Evolutionary conservation across 2,888 invertebrate species (phyloP), one percentile per base, ranked within the genome.

Genomic region (Dexiosoma caninum): DNA sequence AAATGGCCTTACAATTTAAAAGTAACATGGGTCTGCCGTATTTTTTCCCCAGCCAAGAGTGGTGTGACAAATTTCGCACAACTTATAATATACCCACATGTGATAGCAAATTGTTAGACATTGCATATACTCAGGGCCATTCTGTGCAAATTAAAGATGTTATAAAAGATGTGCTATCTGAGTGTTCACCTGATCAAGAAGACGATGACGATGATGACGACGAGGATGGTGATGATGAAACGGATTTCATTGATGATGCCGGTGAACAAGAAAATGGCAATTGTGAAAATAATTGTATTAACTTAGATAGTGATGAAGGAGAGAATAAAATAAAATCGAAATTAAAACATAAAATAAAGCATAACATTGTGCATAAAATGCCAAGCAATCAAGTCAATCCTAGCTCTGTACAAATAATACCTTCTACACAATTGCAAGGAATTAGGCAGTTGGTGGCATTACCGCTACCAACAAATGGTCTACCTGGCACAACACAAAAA

Each of bases 101-200:
- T 12, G 89, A 89, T 51, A 89, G 89, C 1, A 88, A 86, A 78
- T 70, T 83, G 0, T 70, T 89, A 14, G 85, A 84, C 7, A 85
- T 89, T 27, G 89, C 86, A 49, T 87, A 88, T 62, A 83, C 85
- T 0, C 88, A 89, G 27, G 85, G 89, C 35, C 83, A 85, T 55
- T 89, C 89, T 27, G 89, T 89, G 75, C 89, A 89, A 82, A 87
- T 89, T 57, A 88, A 87, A 57, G 88, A 88, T 75, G 86, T 88
- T 27, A 86, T 87, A 77, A 87, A 87, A 67, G 88, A 88, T 40
- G 83, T 88, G 7, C 83, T 88, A 77, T 85, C 85, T 0, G 84
- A 84, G 67, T 87, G 86, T 49, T 84, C 83, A n/a, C 85, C 85
- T 21, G 83, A 79, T 46, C 44, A 70, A 1, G 81, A 35, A 32